Evolutionary conservation across 2,113 vertebrate species (phyloP).

Genomic region (Silurus meridionalis): DNA sequence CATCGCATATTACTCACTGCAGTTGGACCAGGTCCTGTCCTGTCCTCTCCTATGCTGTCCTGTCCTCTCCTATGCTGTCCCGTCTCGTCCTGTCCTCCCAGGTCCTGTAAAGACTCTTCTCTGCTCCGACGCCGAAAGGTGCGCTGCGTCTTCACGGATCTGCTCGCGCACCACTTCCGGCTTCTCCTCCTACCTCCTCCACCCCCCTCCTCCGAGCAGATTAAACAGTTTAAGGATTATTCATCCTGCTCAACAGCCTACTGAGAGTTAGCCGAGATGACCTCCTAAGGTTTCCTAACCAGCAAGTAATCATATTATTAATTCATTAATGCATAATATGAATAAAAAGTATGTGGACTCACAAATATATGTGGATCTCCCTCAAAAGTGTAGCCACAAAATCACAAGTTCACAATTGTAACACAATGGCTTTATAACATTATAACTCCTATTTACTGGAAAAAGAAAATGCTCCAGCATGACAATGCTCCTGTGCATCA

Average conservation of each 20-base stretch:
- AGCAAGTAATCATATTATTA: too few relatives aligned
- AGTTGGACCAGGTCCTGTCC: not conserved
- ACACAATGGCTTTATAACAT: too few relatives aligned
- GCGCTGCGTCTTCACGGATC: conserved; percentile 25
- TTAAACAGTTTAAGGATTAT: not conserved
- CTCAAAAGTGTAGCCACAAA: too few relatives aligned
- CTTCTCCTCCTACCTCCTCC: conserved; percentile 5
- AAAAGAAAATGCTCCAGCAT: too few relatives aligned
- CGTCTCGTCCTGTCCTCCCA: not conserved
- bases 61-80: not conserved
- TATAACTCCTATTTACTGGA: too few relatives aligned
- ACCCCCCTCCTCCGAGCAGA: not conserved
- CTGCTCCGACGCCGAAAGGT: conserved; percentile 10
- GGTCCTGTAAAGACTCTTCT: not conserved
- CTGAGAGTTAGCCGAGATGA: not conserved
- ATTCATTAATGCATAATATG: too few relatives aligned
- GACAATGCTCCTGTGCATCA: too few relatives aligned
- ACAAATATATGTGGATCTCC: too few relatives aligned
- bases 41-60: not conserved
- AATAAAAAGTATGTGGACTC: too few relatives aligned
- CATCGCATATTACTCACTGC: not conserved
- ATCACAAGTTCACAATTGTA: too few relatives aligned
- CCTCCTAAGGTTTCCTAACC: not conserved
- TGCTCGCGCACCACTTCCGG: conserved; percentile 18
- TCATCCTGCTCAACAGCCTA: not conserved